These are phyloP conservation scores for Limonius californicus DNA, from an alignment of 1,140 invertebrate genomes.

Conservation along the genomic window DNA sequence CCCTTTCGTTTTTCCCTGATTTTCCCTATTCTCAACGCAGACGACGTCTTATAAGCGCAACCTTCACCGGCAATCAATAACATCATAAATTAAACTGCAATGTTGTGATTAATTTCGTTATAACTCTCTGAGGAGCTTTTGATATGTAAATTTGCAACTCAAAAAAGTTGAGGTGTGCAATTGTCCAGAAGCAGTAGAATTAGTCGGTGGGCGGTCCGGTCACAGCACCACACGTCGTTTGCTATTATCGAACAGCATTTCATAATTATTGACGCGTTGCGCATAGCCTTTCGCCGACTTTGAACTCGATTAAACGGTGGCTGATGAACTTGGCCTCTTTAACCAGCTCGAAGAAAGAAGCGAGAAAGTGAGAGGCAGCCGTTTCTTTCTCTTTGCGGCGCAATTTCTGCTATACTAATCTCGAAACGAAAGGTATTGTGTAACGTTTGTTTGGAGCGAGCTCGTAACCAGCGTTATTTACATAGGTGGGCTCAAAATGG, in stretches of 20 bases:
- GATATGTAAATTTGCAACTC: too few species aligned
- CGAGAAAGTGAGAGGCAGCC: slow-evolving; percentile 3
- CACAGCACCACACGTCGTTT: slow-evolving; percentile 1
- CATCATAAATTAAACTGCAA: too few species aligned
- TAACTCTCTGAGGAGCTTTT: too few species aligned
- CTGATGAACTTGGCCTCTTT: slow-evolving; percentile 27
- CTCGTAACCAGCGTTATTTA: too few species aligned
- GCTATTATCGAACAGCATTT: slow-evolving; percentile 11
- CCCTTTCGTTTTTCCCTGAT: slow-evolving; percentile 6
- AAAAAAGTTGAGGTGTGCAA: background rate
- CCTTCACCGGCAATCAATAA: too few species aligned
- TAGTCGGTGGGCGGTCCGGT: background rate
- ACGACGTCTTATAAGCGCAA: too few species aligned
- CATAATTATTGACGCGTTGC: slow-evolving; percentile 7
- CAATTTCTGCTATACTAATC: too few species aligned
- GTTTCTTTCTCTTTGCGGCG: background rate
- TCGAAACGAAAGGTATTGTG: too few species aligned
- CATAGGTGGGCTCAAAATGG: too few species aligned
- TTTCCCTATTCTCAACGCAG: too few species aligned
- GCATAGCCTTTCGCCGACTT: slow-evolving; percentile 23
- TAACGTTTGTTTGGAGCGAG: too few species aligned
- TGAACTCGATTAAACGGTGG: slow-evolving; percentile 25
- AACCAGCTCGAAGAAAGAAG: slow-evolving; percentile 9
- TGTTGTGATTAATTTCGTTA: too few species aligned
- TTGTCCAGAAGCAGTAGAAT: background rate